Evolutionary conservation across 2,113 vertebrate genomes (phyloP).

Genomic region (Aramus guarauna): DNA sequence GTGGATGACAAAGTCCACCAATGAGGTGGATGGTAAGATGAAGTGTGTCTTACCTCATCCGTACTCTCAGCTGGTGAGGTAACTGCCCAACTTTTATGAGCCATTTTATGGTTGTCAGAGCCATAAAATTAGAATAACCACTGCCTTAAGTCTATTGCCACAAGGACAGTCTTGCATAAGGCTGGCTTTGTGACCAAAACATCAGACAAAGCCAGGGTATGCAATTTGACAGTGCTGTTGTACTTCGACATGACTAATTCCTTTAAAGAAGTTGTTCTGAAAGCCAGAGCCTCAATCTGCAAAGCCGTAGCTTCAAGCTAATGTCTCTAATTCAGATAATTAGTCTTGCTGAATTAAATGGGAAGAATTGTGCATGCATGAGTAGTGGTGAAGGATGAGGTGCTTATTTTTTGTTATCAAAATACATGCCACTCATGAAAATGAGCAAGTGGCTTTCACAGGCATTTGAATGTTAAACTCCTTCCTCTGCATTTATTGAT

Average conservation of each 20-base stretch:
- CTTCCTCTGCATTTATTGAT: neutral
- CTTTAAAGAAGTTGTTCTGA: slow-evolving; percentile 38
- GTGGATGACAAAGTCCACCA: neutral
- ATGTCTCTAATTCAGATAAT: slow-evolving; percentile 54
- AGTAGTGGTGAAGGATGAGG: neutral
- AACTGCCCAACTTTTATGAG: neutral
- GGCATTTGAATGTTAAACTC: neutral
- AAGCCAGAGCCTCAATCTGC: slow-evolving; percentile 3
- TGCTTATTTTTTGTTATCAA: neutral
- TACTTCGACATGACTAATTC: slow-evolving; percentile 42
- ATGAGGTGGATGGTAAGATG: neutral
- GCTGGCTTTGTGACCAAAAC: neutral
- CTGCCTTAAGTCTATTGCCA: neutral
- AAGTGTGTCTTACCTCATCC: neutral
- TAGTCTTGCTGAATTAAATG: slow-evolving; percentile 59
- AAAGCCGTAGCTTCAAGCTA: slow-evolving; percentile 34
- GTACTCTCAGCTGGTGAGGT: neutral
- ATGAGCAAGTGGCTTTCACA: neutral
- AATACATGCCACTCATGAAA: slow-evolving; percentile 5
- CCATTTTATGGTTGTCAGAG: neutral
- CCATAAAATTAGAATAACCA: neutral
- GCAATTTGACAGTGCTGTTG: slow-evolving; percentile 16
- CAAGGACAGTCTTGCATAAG: neutral
- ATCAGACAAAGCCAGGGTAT: neutral
- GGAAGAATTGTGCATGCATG: neutral